Evolutionary conservation across 2,113 vertebrate species (phyloP).

Genomic region (Myotis yumanensis): DNA sequence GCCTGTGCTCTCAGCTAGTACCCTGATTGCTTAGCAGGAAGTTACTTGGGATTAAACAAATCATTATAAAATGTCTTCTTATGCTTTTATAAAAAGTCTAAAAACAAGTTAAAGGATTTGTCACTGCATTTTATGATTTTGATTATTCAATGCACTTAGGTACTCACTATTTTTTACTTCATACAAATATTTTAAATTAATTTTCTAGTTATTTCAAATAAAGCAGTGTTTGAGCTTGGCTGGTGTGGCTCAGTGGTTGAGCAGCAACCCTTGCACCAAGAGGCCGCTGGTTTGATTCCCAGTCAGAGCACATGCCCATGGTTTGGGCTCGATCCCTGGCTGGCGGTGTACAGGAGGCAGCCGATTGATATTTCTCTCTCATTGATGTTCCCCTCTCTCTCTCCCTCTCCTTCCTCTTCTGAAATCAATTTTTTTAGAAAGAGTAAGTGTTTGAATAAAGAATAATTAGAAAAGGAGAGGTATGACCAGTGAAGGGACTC

Average conservation of each 20-base stretch:
- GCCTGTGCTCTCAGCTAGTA: neutral
- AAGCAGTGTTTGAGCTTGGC: neutral
- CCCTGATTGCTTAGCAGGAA: neutral
- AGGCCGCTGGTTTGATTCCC: too few species aligned
- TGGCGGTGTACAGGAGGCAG: neutral
- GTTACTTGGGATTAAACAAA: neutral
- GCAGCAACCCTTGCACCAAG: too few species aligned
- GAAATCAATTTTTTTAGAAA: neutral
- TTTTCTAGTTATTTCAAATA: conserved; percentile 32
- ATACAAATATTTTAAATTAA: neutral
- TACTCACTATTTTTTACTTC: neutral
- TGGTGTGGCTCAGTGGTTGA: too few species aligned
- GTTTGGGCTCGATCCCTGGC: too few species aligned
- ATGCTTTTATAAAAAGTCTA: conserved; percentile 18
- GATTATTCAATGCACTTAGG: neutral
- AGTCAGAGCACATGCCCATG: too few species aligned
- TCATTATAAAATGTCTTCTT: neutral
- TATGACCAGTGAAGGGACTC: neutral
- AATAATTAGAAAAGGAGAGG: neutral
- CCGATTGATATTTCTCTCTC: neutral
- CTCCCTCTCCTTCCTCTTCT: too few species aligned
- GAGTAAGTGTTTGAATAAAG: neutral
- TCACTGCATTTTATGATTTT: neutral
- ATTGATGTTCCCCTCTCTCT: neutral
- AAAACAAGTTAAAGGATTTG: neutral